Percentiles rank a stretch among this genome's conserved stretches.
These are phyloP conservation scores for Aricia agestis DNA, from an alignment of 1,140 invertebrate species.

Conservation along the genomic window DNA sequence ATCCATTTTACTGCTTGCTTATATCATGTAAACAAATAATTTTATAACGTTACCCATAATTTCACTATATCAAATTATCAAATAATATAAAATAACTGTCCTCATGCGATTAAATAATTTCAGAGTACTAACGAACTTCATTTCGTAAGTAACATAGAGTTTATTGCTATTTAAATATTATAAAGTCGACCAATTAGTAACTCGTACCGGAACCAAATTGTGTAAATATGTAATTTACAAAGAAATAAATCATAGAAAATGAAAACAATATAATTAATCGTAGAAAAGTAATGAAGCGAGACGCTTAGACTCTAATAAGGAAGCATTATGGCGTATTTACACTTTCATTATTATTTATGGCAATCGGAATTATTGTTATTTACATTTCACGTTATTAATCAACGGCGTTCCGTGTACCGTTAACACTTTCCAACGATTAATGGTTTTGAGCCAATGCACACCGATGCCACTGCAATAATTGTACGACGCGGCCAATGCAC, in stretches of 20 bases:
- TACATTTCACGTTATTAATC: slow-evolving; percentile 11
- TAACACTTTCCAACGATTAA: slow-evolving; percentile 34
- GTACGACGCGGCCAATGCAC: not conserved
- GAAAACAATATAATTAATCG: not conserved
- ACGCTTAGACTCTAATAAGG: not conserved
- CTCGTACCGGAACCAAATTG: slow-evolving; percentile 5
- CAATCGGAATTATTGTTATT: slow-evolving; percentile 28
- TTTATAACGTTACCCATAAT: too few species aligned
- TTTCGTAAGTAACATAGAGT: too few species aligned
- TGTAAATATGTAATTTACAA: not conserved
- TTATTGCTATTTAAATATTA: too few species aligned
- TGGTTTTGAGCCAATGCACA: slow-evolving; percentile 17
- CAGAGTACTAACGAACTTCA: too few species aligned
- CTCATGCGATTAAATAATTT: too few species aligned
- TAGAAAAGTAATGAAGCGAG: not conserved
- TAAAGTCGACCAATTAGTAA: too few species aligned
- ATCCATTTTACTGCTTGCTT: too few species aligned
- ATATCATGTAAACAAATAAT: too few species aligned
- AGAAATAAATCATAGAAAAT: not conserved
- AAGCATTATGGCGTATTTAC: not conserved
- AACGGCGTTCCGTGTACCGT: slow-evolving; percentile 27
- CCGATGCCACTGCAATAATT: not conserved
- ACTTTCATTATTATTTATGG: slow-evolving; percentile 27
- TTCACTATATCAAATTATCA: too few species aligned
- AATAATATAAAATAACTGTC: too few species aligned